Evolutionary conservation across 2,888 invertebrate genomes (phyloP), one percentile per base, ranked within the genome.

Genomic region (Agrotis ipsilon): DNA sequence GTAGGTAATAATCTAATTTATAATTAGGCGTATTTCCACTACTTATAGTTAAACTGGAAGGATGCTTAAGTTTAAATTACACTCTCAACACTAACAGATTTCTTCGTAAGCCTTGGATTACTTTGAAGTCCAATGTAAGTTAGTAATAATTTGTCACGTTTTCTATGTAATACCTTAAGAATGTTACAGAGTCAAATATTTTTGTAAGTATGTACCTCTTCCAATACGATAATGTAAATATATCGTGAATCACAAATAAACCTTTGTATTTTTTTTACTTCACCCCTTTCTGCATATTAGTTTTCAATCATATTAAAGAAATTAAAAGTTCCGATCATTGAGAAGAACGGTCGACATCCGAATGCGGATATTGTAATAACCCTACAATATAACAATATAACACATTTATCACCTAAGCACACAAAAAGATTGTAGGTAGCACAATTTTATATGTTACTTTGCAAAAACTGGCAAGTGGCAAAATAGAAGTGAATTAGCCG

Each of bases 211-310:
- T 19, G 69, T 77, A 80, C 64, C 67, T 82, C 72, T 72, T 65
- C 72, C n/a, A 82, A 81, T 78, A 66, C 67, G 83, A 83, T 82
- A 39, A 82, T 87, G 87, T 88, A 87, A 83, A 85, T 84, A 80
- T 79, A 78, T 68, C 79, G 62, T 77, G 70, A 71, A 78, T 79
- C 67, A 75, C 67, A 70, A 71, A 75, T 52, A 64, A 61, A 68
- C 14, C 18, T 19, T 60, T 11, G 59, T 74, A 80, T 73, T 21
- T 58, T 77, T 68, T 64, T 46, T 21, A 43, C 13, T 19, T 39
- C 3, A 39, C 7, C 32, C 21, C n/a, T 45, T 54, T 51, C 7
- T 16, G 2, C 1, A 3, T 7, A 16, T 49, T 49, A 11, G 3
- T 13, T 49, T 49, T 7, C 39, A 39, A 39, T 9, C 11, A 39